Conservation (phyloP, 1,140 invertebrate genomes). For the Drosophila littoralis region DNA sequence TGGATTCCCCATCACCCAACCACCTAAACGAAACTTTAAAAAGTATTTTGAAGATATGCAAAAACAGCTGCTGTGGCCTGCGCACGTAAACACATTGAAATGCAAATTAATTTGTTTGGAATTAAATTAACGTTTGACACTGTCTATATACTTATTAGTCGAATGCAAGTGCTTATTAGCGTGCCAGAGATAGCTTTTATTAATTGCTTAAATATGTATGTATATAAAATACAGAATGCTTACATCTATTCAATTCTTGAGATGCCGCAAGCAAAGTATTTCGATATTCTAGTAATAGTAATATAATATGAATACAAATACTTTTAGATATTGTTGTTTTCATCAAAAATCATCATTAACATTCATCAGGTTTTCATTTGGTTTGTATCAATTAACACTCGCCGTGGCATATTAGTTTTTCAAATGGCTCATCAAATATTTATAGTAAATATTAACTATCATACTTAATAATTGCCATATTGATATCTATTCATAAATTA, state of each 20-base stretch:
- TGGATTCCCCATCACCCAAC: constrained; percentile 8
- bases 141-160: constrained; percentile 31
- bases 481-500: constrained; percentile 4
- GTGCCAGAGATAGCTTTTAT: constrained; percentile 56
- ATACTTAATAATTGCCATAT: neutral
- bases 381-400: constrained; percentile 18
- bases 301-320: neutral
- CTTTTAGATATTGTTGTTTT: neutral
- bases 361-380: neutral
- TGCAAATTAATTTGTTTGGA: constrained; percentile 55
- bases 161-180: constrained; percentile 55
- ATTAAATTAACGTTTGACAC: constrained; percentile 63
- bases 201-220: constrained; percentile 54
- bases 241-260: neutral
- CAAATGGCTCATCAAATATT: constrained; percentile 13
- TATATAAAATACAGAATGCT: constrained; percentile 17
- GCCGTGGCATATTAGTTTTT: neutral
- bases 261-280: neutral
- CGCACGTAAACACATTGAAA: constrained; percentile 65
- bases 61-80: constrained; percentile 14
- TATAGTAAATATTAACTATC: neutral
- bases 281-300: neutral
- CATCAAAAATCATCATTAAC: constrained; percentile 13
- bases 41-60: constrained; percentile 36
- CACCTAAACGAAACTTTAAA: constrained; percentile 6